Percentiles rank a stretch among this genome's conserved stretches.
These are phyloP conservation scores for Menidia beryllina DNA, from an alignment of 2,113 vertebrate species.

Conservation along the genomic window DNA sequence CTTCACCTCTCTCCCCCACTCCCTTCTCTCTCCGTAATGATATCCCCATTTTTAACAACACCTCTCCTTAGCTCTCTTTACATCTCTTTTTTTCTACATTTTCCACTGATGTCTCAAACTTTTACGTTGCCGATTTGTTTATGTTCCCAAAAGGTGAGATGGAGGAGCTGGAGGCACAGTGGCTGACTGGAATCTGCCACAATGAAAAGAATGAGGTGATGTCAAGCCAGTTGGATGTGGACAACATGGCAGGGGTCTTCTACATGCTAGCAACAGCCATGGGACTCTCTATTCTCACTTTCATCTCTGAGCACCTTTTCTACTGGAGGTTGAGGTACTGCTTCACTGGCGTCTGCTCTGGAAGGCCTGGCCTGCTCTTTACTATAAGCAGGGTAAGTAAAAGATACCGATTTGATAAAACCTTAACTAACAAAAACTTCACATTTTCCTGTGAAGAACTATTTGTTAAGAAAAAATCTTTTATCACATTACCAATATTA, in stretches of 20 bases:
- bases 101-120: constrained; percentile 2
- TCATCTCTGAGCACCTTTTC: constrained; percentile 96
- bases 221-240: constrained; percentile 98
- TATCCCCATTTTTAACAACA: neutral
- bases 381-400: constrained; percentile 94
- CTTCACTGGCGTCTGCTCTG: constrained; percentile 94
- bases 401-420: neutral
- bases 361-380: constrained; percentile 92
- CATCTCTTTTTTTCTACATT: neutral
- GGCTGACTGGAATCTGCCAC: constrained; percentile 98
- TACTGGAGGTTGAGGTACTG: constrained; percentile 98
- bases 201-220: constrained; percentile 99
- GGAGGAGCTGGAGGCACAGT: constrained; percentile 96
- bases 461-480: no score
- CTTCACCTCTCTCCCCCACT: constrained; percentile 36
- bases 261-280: constrained; percentile 98
- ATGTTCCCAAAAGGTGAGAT: constrained; percentile 88
- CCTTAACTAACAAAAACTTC: no score
- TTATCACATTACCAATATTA: no score
- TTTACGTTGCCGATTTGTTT: neutral
- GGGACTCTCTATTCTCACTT: constrained; percentile 95
- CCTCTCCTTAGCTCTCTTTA: constrained; percentile 3
- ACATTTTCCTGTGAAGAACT: no score
- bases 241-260: constrained; percentile 99
- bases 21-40: constrained; percentile 27